A percentile compares a stretch with the other conserved stretches of the same genome.
phyloP scores from a whole-genome alignment of 1,140 invertebrate species.

The Cyrtorhinus lividipennis region DNA sequence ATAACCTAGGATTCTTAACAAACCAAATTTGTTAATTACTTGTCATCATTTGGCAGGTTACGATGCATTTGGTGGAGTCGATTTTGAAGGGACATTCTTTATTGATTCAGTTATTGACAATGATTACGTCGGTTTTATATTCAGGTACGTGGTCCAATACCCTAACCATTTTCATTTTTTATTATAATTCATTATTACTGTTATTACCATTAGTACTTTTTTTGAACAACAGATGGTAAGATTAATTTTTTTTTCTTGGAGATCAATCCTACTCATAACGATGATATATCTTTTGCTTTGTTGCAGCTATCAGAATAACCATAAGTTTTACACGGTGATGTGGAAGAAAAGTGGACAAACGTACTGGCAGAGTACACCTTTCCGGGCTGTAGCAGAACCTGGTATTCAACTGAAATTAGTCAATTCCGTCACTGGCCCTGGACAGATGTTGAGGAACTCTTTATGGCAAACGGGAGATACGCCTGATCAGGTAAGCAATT shows the following conservation, averaged over 20 bases:
- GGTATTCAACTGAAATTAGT: conserved; percentile 89
- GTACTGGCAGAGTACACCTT: conserved; percentile 84
- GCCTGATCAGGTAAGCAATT: conserved; percentile 50
- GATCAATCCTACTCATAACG: no score
- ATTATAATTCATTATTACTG: background rate
- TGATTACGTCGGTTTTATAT: conserved; percentile 92
- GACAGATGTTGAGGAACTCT: conserved; percentile 75
- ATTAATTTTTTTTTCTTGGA: no score
- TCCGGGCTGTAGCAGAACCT: conserved; percentile 80
- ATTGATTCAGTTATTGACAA: conserved; percentile 89
- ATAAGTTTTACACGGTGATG: conserved; percentile 88
- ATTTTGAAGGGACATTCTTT: conserved; percentile 94
- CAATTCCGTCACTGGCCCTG: conserved; percentile 79
- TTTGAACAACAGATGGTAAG: background rate
- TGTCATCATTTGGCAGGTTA: no score
- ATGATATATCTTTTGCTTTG: no score
- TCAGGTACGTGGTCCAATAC: conserved; percentile 41
- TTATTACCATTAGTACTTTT: background rate
- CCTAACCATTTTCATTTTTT: background rate
- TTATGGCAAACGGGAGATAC: conserved; percentile 90
- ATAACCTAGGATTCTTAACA: no score
- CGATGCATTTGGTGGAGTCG: conserved; percentile 78
- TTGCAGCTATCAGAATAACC: conserved; percentile 79
- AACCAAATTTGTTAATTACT: no score
- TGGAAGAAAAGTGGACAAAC: conserved; percentile 92